Conservation (phyloP, 2,113 vertebrate genomes). For the Microtus oregoni region DNA sequence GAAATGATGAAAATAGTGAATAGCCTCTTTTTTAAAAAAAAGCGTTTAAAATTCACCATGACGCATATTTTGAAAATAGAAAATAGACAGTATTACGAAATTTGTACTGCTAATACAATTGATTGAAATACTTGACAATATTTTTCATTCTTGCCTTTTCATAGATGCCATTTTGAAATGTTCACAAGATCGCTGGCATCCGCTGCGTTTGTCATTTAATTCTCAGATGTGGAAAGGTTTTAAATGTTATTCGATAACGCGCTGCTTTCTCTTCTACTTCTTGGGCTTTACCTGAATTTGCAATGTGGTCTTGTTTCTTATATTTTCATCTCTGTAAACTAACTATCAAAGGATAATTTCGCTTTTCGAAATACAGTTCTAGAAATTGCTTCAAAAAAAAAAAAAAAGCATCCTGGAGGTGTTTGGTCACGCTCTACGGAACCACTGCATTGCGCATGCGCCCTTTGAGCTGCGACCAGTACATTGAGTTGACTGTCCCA, state of each 20-base stretch:
- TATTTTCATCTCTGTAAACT: conserved; percentile 57
- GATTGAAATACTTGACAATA: conserved; percentile 79
- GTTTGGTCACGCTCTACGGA: not conserved
- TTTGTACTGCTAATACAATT: conserved; percentile 71
- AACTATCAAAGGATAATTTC: conserved; percentile 48
- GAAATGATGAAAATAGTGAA: conserved; percentile 63
- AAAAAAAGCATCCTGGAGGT: not conserved
- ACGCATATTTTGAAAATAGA: conserved; percentile 64
- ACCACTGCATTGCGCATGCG: not conserved
- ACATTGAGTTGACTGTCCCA: not conserved
- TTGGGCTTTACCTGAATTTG: conserved; percentile 74
- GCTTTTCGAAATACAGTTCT: conserved; percentile 52
- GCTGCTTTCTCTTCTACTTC: conserved; percentile 76
- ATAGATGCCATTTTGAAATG: conserved; percentile 73
- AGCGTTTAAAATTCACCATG: conserved; percentile 51
- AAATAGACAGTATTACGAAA: conserved; percentile 68
- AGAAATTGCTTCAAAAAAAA: conserved; percentile 49
- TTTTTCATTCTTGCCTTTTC: conserved; percentile 79
- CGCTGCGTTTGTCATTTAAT: conserved; percentile 72
- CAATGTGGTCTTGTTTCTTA: conserved; percentile 61
- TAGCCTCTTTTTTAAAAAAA: conserved; percentile 78
- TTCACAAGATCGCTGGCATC: conserved; percentile 64
- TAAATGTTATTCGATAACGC: conserved; percentile 73
- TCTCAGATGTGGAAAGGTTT: conserved; percentile 77
- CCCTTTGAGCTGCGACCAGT: conserved; percentile 34